Evolutionary conservation across 2,888 invertebrate species (phyloP), one percentile per base, ranked within the genome.

Genomic region (Macrosoma leucophasiata): DNA sequence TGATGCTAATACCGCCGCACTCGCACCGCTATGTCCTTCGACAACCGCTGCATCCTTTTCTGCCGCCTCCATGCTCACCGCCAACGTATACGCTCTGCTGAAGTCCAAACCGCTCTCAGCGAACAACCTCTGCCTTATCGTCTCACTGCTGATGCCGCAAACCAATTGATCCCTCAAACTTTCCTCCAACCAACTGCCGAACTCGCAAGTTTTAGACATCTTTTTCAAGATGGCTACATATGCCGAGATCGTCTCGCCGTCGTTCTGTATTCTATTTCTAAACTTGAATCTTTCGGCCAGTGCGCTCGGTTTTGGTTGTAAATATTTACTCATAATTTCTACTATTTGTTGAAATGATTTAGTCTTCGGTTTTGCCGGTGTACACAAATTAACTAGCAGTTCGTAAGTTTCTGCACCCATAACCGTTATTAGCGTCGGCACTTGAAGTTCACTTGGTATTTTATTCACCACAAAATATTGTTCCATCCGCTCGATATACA

Each of bases 11-110:
- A n/a, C n/a, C n/a, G n/a, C n/a, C n/a, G n/a, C n/a, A n/a, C n/a
- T n/a, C n/a, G n/a, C n/a, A n/a, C n/a, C n/a, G n/a, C n/a, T n/a
- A n/a, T 21, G 6, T 5, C 17, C 18, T 7, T 22, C 8, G 11
- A 34, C 20, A 2, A 19, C 17, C 10, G 39, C 39, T 15, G 39
- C 39, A 20, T 39, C 22, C 14, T 32, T 39, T 21, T 39, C 39
- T 8, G 39, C 39, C 31, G 39, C 29, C 15, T 35, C 39, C 29
- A 39, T 13, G 9, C 32, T 35, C 2, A 39, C 32, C n/a, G 39
- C 31, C n/a, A 39, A 13, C 1, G 5, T 20, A 9, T 29, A 32
- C 4, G 39, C 39, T 12, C 18, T 19, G 1, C 9, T 3, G 22
- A 32, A 39, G 22, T 28, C 20, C 10, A 39, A 12, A 4, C 18